Evolutionary conservation across 2,888 invertebrate species (phyloP).

Genomic region (Drosophila atroscutellata): DNA sequence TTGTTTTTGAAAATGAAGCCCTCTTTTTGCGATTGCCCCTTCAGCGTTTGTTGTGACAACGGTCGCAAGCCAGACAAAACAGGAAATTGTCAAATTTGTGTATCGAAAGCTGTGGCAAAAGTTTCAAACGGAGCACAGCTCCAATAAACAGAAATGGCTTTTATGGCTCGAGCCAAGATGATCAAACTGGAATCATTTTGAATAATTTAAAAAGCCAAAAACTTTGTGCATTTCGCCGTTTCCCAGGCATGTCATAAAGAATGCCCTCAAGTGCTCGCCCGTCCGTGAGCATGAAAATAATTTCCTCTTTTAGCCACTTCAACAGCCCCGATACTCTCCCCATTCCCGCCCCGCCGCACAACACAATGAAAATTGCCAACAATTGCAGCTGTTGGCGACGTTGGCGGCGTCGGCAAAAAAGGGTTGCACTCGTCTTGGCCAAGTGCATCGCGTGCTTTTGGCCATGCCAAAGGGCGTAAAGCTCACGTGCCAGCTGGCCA

Average conservation of each 20-base stretch:
- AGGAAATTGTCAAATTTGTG: constrained; percentile 75
- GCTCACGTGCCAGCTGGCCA: constrained; percentile 49
- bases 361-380: constrained; percentile 64
- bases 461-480: constrained; percentile 47
- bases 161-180: not conserved
- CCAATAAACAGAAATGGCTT: not conserved
- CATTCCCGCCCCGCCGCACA: not conserved
- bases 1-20: constrained; percentile 10
- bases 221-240: constrained; percentile 43
- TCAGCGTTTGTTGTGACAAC: constrained; percentile 28
- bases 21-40: constrained; percentile 20
- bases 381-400: constrained; percentile 62
- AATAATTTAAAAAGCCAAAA: constrained; percentile 64
- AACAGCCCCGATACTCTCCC: not conserved
- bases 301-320: constrained; percentile 37
- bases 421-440: constrained; percentile 61
- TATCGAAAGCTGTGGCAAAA: constrained; percentile 53
- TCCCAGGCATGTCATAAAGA: constrained; percentile 73
- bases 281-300: constrained; percentile 75
- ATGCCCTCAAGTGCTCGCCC: constrained; percentile 73
- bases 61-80: constrained; percentile 57
- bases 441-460: constrained; percentile 78
- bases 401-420: not conserved
- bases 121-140: constrained; percentile 14
- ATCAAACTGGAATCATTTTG: constrained; percentile 45